Percentiles rank a stretch among this genome's conserved stretches.
These are phyloP conservation scores for Phalacrocorax aristotelis DNA, from an alignment of 2,113 vertebrate species.

Conservation along the genomic window DNA sequence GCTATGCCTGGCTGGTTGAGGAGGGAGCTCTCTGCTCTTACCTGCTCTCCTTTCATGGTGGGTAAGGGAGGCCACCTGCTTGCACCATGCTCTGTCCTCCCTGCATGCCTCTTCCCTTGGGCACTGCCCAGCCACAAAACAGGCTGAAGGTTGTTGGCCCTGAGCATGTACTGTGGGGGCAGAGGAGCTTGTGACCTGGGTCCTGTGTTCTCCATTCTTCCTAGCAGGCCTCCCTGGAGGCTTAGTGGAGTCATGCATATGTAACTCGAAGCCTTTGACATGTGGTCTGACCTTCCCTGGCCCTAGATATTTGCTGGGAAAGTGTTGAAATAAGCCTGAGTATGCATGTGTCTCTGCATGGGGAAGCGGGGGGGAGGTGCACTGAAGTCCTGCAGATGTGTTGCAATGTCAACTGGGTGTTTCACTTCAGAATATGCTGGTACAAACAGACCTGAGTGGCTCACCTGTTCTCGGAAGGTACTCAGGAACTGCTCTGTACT, in stretches of 20 bases:
- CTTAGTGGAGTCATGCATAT: not conserved
- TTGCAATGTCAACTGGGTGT: not conserved
- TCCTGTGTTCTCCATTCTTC: not conserved
- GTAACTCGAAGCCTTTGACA: not conserved
- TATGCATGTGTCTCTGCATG: fast-evolving
- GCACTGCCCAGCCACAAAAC: not conserved
- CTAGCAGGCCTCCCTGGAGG: not conserved
- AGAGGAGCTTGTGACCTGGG: not conserved
- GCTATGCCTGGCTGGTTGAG: not conserved
- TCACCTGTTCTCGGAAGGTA: not conserved
- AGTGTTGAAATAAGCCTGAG: not conserved
- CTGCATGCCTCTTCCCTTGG: not conserved
- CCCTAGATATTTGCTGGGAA: not conserved
- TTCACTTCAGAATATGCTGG: not conserved
- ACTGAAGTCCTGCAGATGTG: not conserved
- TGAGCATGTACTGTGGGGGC: not conserved
- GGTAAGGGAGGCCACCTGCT: not conserved
- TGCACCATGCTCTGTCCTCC: not conserved
- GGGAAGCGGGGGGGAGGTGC: no score
- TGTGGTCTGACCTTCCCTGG: not conserved
- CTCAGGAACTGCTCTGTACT: not conserved
- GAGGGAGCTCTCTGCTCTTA: not conserved
- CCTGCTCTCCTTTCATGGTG: no score
- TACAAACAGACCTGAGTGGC: not conserved
- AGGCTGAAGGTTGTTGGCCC: not conserved